phyloP scores from a whole-genome alignment of 2,113 vertebrate genomes.

The Danio rerio region DNA sequence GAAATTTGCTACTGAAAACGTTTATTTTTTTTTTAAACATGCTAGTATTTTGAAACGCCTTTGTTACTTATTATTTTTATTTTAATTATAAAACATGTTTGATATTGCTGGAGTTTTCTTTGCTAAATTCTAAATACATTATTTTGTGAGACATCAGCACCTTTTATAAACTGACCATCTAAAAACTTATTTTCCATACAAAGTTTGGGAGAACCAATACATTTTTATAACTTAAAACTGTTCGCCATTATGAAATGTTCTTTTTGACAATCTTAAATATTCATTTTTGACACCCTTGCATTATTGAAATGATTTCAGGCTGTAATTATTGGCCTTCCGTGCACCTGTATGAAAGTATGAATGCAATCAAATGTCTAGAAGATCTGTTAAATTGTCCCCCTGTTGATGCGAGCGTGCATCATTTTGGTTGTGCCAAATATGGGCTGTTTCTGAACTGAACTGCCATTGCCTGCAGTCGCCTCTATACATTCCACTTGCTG shows the following conservation, averaged over 20 bases:
- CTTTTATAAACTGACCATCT: conserved; percentile 8
- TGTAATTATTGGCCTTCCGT: conserved; percentile 42
- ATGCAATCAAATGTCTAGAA: conserved; percentile 22
- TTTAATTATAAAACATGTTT: not conserved
- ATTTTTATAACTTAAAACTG: not conserved
- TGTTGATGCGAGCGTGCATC: not conserved
- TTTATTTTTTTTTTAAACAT: not conserved
- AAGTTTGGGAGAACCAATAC: not conserved
- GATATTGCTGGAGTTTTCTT: not conserved
- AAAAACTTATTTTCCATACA: not conserved
- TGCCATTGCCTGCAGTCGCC: conserved; percentile 37
- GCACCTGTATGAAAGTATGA: conserved; percentile 51
- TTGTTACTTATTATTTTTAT: conserved; percentile 1
- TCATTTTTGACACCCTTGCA: not conserved
- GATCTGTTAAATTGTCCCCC: conserved; percentile 1
- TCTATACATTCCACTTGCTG: conserved; percentile 70
- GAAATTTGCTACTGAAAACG: conserved; percentile 26
- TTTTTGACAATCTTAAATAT: conserved; percentile 41
- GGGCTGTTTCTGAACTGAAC: not conserved
- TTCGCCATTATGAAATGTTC: not conserved
- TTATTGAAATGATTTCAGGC: not conserved
- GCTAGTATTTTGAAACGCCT: not conserved
- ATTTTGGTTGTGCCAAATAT: conserved; percentile 58
- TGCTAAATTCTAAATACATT: not conserved
- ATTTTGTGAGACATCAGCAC: conserved; percentile 8